phyloP scores from a whole-genome alignment of 1,140 invertebrate genomes.

The Drosophila sp. region DNA sequence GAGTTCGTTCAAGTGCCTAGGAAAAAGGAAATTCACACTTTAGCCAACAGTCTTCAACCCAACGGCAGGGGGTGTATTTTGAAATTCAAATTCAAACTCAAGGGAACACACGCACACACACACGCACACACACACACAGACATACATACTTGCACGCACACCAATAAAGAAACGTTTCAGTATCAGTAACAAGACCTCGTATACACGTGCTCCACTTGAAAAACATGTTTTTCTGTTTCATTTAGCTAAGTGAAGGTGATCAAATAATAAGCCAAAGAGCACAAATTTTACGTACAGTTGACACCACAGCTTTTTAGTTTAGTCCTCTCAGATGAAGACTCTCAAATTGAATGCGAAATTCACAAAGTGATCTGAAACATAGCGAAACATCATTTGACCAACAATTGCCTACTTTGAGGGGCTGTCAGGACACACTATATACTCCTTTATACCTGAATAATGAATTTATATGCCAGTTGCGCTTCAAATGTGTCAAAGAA shows the following conservation, averaged over 20 bases:
- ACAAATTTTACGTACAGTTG: neutral
- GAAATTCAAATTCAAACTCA: constrained; percentile 29
- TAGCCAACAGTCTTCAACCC: constrained; percentile 4
- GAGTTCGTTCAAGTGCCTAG: constrained; percentile 11
- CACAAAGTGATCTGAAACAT: too few species aligned
- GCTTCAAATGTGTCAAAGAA: too few species aligned
- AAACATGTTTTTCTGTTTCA: neutral
- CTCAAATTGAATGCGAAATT: too few species aligned
- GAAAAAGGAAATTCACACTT: constrained; percentile 12
- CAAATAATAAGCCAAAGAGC: neutral
- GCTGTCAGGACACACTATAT: too few species aligned
- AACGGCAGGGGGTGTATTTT: constrained; percentile 13
- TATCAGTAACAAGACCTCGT: constrained; percentile 7
- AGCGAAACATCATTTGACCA: too few species aligned
- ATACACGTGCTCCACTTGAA: neutral
- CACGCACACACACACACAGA: constrained; percentile 10
- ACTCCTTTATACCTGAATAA: too few species aligned
- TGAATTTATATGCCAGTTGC: too few species aligned
- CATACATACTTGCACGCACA: constrained; percentile 5
- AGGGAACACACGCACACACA: constrained; percentile 47
- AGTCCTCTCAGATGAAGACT: too few species aligned
- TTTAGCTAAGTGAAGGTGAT: neutral
- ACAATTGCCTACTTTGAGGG: too few species aligned
- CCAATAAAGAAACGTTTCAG: neutral
- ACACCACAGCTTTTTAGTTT: neutral